phyloP scores from a whole-genome alignment of 2,797 vertebrate species.

The Garrulus glandarius region DNA sequence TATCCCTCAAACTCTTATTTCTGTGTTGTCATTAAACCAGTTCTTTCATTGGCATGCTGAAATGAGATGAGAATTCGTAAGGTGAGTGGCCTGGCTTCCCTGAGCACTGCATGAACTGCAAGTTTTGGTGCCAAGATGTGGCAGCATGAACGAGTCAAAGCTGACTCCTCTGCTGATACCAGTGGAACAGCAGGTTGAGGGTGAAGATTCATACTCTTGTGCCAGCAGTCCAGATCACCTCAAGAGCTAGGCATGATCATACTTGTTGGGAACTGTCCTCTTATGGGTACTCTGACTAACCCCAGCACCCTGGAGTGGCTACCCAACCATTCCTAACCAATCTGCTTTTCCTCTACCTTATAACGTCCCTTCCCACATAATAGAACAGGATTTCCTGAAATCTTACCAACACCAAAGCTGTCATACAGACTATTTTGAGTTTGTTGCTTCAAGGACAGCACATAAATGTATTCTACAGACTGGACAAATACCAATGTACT shows the following conservation, averaged over 20 bases:
- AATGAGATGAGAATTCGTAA: background rate
- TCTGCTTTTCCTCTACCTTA: background rate
- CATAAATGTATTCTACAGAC: background rate
- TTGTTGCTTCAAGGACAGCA: background rate
- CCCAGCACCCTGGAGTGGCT: background rate
- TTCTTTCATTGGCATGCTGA: background rate
- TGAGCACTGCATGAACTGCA: background rate
- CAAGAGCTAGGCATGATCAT: background rate
- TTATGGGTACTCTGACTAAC: background rate
- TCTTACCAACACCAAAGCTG: background rate
- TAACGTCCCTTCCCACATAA: background rate
- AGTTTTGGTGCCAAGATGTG: background rate
- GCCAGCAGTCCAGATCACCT: background rate
- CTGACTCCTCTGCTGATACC: background rate
- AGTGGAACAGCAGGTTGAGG: background rate
- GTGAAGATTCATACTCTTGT: background rate
- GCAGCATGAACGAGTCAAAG: background rate
- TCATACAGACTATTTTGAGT: background rate
- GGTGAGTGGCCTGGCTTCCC: background rate
- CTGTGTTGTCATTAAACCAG: background rate
- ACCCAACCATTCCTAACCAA: background rate
- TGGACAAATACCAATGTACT: background rate
- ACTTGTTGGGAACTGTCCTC: background rate
- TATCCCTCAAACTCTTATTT: background rate
- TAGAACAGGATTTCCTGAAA: background rate